Evolutionary conservation across 2,888 invertebrate genomes (phyloP), one percentile per base, ranked within the genome.

Genomic region (Baccha elongata): DNA sequence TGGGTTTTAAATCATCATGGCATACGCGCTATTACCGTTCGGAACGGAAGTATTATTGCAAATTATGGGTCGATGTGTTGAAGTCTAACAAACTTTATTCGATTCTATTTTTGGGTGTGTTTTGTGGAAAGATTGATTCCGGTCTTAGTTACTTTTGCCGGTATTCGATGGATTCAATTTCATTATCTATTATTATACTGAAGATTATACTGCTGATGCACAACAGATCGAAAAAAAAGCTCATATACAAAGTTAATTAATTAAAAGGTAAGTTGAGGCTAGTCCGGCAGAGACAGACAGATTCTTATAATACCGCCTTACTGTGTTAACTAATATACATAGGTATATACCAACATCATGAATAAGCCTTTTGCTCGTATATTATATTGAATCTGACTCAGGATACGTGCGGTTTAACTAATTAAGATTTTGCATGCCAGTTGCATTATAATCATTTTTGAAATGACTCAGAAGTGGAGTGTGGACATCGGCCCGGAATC

Each of bases 41-140:
- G 71, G 71, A 71, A 81, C 65, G 71, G 71, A 71, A 81, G 71
- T 40, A 75, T 67, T 71, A 75, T 81, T 75, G 67, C 76, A 75
- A 81, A 71, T 62, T 69, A 71, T 81, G 52, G 68, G 11, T 48
- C 29, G 58, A 40, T 29, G 64, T 21, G 64, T 21, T 37, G 53
- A 8, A 72, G 35, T 32, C 26, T 26, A 6, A 44, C 67, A 13
- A 7, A 42, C 35, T 42, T 21, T 6, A 32, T 5, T 7, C 5
- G 5, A 40, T 50, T 64, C 32, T 52, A 26, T 50, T 64, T 64
- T 23, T 67, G 71, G 81, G 76, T 53, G 71, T 65, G 81, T 71
- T 40, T 67, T 52, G 2, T 55, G 37, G 10, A 5, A 40, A 10
- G 0, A 23, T 11, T 15, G 13, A 58, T 44, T 29, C 44, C 23